phyloP scores from a whole-genome alignment of 2,113 vertebrate genomes.

The Zapus hudsonius region DNA sequence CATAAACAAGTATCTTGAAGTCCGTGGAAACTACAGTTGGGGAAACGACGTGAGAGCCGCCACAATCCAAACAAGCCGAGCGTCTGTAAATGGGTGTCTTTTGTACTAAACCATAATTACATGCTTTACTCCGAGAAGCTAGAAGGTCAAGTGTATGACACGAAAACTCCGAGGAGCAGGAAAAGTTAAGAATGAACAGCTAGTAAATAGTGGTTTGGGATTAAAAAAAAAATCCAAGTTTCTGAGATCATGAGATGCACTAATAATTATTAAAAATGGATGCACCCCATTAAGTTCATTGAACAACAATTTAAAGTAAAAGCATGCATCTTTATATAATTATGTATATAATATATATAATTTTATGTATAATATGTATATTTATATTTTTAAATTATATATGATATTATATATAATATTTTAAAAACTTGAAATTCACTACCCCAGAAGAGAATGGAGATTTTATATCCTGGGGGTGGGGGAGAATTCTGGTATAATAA shows the following conservation, averaged over 20 bases:
- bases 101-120: constrained; percentile 30
- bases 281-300: not conserved
- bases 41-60: constrained; percentile 46
- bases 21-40: constrained; percentile 22
- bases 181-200: not conserved
- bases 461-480: not conserved
- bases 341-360: too few species aligned
- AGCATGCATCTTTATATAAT: not conserved
- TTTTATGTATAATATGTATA: too few species aligned
- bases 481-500: not conserved
- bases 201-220: not conserved
- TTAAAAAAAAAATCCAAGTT: constrained; percentile 9
- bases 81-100: constrained; percentile 23
- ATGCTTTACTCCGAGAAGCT: constrained; percentile 31
- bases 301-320: constrained; percentile 29
- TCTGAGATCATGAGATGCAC: not conserved
- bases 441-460: not conserved
- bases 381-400: too few species aligned
- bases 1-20: constrained; percentile 11
- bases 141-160: not conserved
- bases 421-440: not conserved
- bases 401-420: too few species aligned
- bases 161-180: not conserved
- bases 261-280: not conserved
- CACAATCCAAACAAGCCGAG: constrained; percentile 47